Evolutionary conservation across 2,797 vertebrate species (phyloP).

Genomic region (Periparus ater): DNA sequence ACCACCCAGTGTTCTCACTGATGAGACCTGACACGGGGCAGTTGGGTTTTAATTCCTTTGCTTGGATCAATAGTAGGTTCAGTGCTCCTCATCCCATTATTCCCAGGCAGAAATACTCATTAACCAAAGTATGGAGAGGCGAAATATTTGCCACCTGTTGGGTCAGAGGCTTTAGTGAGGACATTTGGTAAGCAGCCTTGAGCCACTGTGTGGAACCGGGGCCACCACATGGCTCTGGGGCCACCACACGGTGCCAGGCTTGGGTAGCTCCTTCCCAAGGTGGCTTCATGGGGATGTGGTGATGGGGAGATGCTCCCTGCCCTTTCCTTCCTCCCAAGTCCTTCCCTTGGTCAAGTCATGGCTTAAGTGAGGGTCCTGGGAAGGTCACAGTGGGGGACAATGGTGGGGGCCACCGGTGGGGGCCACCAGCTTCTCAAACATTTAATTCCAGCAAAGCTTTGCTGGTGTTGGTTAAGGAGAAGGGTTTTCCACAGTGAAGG

Average conservation of each 20-base stretch:
- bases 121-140: background rate
- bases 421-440: background rate
- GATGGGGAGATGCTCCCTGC: background rate
- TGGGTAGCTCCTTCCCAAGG: background rate
- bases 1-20: background rate
- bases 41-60: background rate
- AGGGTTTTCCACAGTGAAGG: background rate
- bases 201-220: background rate
- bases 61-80: background rate
- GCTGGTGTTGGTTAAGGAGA: background rate
- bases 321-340: background rate
- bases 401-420: background rate
- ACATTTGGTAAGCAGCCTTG: background rate
- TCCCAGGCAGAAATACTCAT: background rate
- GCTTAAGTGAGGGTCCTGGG: background rate
- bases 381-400: background rate
- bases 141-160: background rate
- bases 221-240: background rate
- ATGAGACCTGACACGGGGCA: background rate
- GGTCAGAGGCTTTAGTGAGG: background rate
- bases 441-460: background rate
- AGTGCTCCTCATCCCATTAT: background rate
- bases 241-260: background rate
- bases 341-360: background rate
- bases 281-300: background rate